These are phyloP conservation scores for Eilema depressum DNA, from an alignment of 2,888 invertebrate species.

Conservation along the genomic window DNA sequence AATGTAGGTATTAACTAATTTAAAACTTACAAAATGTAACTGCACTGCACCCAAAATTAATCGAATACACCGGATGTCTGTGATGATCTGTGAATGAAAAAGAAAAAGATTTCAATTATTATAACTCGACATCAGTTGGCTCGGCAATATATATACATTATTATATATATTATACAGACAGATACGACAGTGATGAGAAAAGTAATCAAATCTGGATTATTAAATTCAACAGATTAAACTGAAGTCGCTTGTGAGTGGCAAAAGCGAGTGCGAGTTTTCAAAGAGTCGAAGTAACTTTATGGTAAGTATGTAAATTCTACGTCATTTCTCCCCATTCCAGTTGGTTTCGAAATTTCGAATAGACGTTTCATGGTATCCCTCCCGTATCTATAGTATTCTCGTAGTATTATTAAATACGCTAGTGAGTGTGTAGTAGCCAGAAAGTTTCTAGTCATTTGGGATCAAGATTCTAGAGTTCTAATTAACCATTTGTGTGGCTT, in stretches of 20 bases:
- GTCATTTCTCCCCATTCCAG: no score
- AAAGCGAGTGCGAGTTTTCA: neutral
- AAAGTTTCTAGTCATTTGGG: neutral
- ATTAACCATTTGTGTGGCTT: neutral
- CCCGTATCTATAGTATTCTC: no score
- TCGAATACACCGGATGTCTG: neutral
- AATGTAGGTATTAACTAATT: no score
- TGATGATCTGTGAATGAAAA: slow-evolving; percentile 9
- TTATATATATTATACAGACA: no score
- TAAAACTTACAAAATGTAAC: neutral
- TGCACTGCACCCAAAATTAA: neutral
- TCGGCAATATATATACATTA: neutral
- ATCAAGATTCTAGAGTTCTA: neutral
- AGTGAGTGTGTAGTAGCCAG: neutral
- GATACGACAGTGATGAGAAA: neutral
- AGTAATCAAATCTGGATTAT: neutral
- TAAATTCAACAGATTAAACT: neutral
- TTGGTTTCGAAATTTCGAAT: no score
- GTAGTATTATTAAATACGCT: no score
- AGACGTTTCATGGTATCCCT: no score
- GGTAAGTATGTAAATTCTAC: no score
- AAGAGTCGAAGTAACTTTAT: no score
- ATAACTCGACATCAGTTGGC: neutral
- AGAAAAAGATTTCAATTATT: neutral
- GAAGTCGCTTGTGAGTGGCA: neutral